Conservation (phyloP, 1,140 invertebrate species). For the Nasonia giraulti region DNA sequence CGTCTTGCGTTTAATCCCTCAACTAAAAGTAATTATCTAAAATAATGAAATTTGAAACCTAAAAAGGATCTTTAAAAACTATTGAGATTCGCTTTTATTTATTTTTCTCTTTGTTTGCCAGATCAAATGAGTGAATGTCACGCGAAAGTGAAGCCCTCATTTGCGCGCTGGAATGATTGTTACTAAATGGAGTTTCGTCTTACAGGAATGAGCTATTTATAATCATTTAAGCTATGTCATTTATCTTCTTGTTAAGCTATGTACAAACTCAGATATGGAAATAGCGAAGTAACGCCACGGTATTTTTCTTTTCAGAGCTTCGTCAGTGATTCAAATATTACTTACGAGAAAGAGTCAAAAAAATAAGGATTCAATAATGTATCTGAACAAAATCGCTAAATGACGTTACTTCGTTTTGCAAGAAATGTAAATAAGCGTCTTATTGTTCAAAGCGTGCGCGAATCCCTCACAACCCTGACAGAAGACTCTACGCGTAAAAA, state of each 20-base stretch:
- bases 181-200: constrained; percentile 27
- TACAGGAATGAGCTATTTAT: constrained; percentile 41
- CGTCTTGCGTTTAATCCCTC: neutral
- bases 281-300: constrained; percentile 29
- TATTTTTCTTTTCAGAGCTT: neutral
- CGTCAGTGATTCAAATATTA: neutral
- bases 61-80: neutral
- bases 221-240: constrained; percentile 40
- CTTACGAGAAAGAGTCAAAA: neutral
- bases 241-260: constrained; percentile 49
- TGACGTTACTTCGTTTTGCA: constrained; percentile 38
- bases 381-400: neutral
- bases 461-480: neutral
- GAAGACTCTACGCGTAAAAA: neutral
- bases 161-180: constrained; percentile 34
- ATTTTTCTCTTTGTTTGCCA: neutral
- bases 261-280: constrained; percentile 47
- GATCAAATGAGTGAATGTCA: neutral
- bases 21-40: neutral
- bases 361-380: neutral
- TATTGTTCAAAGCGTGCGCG: neutral
- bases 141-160: neutral
- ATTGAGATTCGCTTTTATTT: constrained; percentile 21
- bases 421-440: constrained; percentile 36
- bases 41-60: constrained; percentile 24